A percentile compares a stretch with the other conserved stretches of the same genome.
Conservation (phyloP, 2,113 vertebrate genomes). For the Serilophus lunatus region DNA sequence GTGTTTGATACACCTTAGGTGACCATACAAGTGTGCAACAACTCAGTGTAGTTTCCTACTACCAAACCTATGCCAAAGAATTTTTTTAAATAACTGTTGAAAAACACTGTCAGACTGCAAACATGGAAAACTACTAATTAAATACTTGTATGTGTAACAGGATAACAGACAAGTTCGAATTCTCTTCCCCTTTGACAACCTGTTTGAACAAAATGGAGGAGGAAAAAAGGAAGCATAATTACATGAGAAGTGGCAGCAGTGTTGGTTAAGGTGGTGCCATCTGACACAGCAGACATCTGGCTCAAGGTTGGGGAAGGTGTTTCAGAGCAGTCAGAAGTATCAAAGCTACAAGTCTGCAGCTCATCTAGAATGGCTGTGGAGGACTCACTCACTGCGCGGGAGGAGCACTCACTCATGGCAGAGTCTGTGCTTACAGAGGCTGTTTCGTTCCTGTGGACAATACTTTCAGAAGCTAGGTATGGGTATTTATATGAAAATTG, state of each 20-base stretch:
- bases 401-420: conserved; percentile 83
- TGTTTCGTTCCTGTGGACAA: conserved; percentile 12
- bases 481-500: conserved; percentile 46
- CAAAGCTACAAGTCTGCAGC: conserved; percentile 81
- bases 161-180: not conserved
- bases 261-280: conserved; percentile 77
- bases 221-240: conserved; percentile 80
- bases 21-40: not conserved
- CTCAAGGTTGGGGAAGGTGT: conserved; percentile 87
- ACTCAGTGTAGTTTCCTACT: not conserved
- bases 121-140: not conserved
- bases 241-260: conserved; percentile 80
- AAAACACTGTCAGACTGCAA: not conserved
- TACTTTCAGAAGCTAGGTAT: conserved; percentile 6
- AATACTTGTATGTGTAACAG: not conserved
- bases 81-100: not conserved
- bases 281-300: conserved; percentile 81
- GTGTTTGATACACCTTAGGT: not conserved
- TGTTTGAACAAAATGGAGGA: conserved; percentile 34
- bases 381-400: conserved; percentile 66
- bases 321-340: conserved; percentile 79
- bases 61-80: not conserved
- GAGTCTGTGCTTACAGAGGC: conserved; percentile 78
- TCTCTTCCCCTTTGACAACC: conserved; percentile 38
- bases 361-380: conserved; percentile 83